Evolutionary conservation across 1,140 invertebrate genomes (phyloP).

Genomic region (Sipha flava): DNA sequence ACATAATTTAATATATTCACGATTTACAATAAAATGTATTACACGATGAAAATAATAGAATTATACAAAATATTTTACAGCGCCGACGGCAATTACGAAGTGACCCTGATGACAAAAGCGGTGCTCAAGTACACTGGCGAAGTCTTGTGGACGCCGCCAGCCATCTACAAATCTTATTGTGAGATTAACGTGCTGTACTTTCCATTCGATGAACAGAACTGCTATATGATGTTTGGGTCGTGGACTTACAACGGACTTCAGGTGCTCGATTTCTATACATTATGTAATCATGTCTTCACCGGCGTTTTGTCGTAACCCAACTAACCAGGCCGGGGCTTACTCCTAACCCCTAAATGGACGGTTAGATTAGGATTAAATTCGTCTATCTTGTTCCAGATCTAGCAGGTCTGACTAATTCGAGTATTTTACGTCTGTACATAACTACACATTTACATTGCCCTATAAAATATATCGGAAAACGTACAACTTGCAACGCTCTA

Average conservation of each 20-base stretch:
- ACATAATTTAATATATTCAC: no score
- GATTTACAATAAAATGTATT: no score
- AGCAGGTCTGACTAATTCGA: no score
- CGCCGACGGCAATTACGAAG: slow-evolving; percentile 95
- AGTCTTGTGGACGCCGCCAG: slow-evolving; percentile 94
- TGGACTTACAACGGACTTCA: slow-evolving; percentile 89
- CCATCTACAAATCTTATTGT: slow-evolving; percentile 97
- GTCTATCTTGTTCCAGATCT: no score
- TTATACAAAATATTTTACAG: slow-evolving; percentile 45
- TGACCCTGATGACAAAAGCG: slow-evolving; percentile 93
- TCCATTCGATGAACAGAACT: slow-evolving; percentile 87
- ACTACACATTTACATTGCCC: no score
- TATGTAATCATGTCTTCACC: neutral
- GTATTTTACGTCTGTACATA: no score
- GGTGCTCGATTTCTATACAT: slow-evolving; percentile 50
- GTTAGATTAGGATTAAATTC: no score
- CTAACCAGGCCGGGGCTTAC: no score
- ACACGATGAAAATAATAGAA: no score
- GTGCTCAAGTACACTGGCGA: slow-evolving; percentile 81
- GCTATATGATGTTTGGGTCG: slow-evolving; percentile 91
- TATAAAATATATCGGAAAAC: no score
- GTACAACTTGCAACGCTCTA: no score
- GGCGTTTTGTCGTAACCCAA: neutral
- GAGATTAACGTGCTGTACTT: slow-evolving; percentile 94
- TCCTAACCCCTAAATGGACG: no score